A percentile compares a stretch with the other conserved stretches of the same genome.
These are phyloP conservation scores for Sylvilagus floridanus DNA, from an alignment of 2,797 vertebrate species.

Conservation along the genomic window DNA sequence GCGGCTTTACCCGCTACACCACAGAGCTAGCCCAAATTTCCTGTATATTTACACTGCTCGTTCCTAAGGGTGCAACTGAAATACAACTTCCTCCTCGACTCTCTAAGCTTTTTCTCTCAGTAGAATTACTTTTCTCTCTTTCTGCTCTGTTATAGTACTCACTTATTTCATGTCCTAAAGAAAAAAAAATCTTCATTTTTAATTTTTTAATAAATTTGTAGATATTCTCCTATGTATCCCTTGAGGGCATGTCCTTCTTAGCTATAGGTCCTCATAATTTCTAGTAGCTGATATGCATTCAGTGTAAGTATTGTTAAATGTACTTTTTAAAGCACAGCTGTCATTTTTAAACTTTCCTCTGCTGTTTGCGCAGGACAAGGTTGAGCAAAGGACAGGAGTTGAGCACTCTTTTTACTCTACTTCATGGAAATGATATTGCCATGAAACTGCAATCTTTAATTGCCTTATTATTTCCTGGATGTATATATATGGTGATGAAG, in stretches of 20 bases:
- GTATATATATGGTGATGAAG: not conserved
- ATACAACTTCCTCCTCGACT: not conserved
- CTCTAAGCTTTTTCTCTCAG: not conserved
- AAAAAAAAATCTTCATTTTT: not conserved
- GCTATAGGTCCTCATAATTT: not conserved
- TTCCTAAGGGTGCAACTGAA: constrained; percentile 30
- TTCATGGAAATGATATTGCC: constrained; percentile 4
- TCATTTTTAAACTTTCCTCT: constrained; percentile 3
- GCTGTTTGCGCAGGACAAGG: not conserved
- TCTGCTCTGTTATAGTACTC: not conserved
- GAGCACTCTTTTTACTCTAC: not conserved
- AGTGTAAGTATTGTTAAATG: constrained; percentile 1
- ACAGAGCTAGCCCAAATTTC: too few species aligned
- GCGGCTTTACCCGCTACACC: too few species aligned
- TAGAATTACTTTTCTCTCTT: constrained; percentile 24
- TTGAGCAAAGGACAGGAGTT: not conserved
- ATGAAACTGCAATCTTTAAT: constrained; percentile 26
- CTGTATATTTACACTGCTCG: not conserved
- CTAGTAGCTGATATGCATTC: constrained; percentile 16
- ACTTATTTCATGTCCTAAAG: not conserved
- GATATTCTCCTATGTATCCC: not conserved
- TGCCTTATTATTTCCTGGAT: constrained; percentile 18
- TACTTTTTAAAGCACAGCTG: constrained; percentile 29
- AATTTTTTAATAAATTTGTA: not conserved
- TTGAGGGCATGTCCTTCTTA: not conserved